Percentiles rank a stretch among this genome's conserved stretches.
Evolutionary conservation across 2,888 invertebrate genomes (phyloP).

Genomic region (Caenorhabditis plicata): DNA sequence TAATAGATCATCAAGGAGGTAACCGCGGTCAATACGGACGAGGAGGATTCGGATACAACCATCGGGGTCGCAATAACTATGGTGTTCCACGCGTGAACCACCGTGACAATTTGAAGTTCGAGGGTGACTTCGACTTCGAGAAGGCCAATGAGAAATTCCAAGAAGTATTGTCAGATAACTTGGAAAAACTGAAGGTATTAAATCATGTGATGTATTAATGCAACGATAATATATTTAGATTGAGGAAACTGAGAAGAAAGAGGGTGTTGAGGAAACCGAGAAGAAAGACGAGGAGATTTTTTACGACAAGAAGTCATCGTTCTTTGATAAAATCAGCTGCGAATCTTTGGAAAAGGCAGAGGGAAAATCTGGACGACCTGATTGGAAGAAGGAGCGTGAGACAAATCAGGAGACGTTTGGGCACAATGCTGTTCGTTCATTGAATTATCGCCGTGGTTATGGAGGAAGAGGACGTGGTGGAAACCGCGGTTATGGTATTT

Average conservation of each 20-base stretch:
- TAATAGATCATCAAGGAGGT: constrained; percentile 11
- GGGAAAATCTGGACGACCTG: constrained; percentile 59
- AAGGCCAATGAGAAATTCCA: constrained; percentile 96
- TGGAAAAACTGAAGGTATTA: constrained; percentile 36
- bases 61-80: constrained; percentile 28
- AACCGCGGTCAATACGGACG: constrained; percentile 27
- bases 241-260: constrained; percentile 31
- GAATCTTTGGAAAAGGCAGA: constrained; percentile 74
- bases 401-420: constrained; percentile 65
- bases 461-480: constrained; percentile 42
- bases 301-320: constrained; percentile 94
- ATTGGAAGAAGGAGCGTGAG: constrained; percentile 63
- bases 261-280: constrained; percentile 22
- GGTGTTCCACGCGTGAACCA: constrained; percentile 40
- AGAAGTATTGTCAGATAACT: constrained; percentile 48
- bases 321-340: constrained; percentile 98
- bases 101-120: constrained; percentile 60
- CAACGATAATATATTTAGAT: not conserved
- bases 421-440: constrained; percentile 57
- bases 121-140: constrained; percentile 90
- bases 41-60: constrained; percentile 37
- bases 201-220: constrained; percentile 7
- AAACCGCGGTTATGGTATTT: constrained; percentile 38
- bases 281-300: constrained; percentile 70
- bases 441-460: constrained; percentile 49